Evolutionary conservation across 2,888 invertebrate species (phyloP), one percentile per base, ranked within the genome.

Genomic region (Platycheirus rosarum): DNA sequence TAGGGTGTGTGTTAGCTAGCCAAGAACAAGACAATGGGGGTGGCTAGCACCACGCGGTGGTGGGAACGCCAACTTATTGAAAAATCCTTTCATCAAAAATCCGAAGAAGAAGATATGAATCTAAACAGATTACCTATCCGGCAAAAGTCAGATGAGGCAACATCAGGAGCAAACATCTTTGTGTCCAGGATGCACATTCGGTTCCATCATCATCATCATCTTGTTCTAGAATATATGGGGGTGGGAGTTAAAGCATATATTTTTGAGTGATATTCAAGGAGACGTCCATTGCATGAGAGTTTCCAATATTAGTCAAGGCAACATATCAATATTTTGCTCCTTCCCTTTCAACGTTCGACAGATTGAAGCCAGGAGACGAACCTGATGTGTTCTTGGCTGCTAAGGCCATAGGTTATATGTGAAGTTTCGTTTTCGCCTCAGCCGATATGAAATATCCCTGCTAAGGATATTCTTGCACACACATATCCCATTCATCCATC

Each of bases 211-310:
- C 55, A 62, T 71, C 65, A 60, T 26, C 37, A 13, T 48, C 23
- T 65, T 29, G 14, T 1, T 11, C 1, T 4, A 32, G 29, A 32
- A 32, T 32, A 1, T 8, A 32, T 32, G 8, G 29, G 29, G 55
- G 48, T 35, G 26, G 53, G 48, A 40, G 55, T 42, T 37, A 29
- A 69, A 80, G 73, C 35, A 32, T 60, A 42, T 73, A 77, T 74
- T 71, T 82, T 84, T 85, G 85, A 86, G 79, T 85, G 85, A 85
- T 85, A 86, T 85, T 85, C 78, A 84, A 68, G 76, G 69, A 85
- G 84, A 85, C 85, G 84, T 86, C 85, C 60, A 71, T 78, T 74
- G 79, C 70, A 84, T 79, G 79, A 68, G 57, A 66, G 79, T 79
- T 79, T 49, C 73, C 70, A 74, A 79, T 79, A 84, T 84, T 75